Evolutionary conservation across 2,113 vertebrate species (phyloP), one percentile per base, ranked within the genome.

Genomic region (Dicaeum eximium): DNA sequence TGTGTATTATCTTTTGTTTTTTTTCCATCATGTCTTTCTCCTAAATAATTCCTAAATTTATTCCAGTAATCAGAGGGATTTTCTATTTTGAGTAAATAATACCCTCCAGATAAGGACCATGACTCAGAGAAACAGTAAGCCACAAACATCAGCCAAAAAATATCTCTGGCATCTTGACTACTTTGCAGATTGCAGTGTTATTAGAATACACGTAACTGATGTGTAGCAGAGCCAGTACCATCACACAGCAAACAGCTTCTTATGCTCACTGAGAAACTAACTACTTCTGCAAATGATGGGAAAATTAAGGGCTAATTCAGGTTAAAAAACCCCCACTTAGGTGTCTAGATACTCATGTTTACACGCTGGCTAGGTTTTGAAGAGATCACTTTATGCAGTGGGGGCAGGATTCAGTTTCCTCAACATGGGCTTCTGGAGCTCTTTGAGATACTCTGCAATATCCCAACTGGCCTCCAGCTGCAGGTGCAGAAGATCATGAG

Each of bases 21-120:
- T 80, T 44, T 47, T n/a, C n/a, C 8, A 60, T 71, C 19, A 28
- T 37, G 17, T 40, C 15, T 48, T 89, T 80, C 48, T 44, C 61
- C 42, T 72, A 82, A 74, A 91, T 50, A 30, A 66, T n/a, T 77
- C 33, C 67, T 88, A 88, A 93, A 86, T 73, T 58, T 9, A 58
- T 62, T 80, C 22, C 11, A 91, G 10, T 67, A 74, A n/a, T 85
- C 62, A 75, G 53, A 84, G 20, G 6, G 28, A 56, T 87, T 91
- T 92, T 87, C 74, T 90, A 16, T 77, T 91, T 91, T 80, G 66
- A 62, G 70, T 60, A 95, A 92, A 61, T 61, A 81, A 19, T 89
- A 61, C 48, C 33, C 15, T 71, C 35, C 28, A 81, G 27, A 22
- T 33, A 90, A 87, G 53, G 48, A 64, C 22, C 42, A 50, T 66